Conservation (phyloP, 2,797 vertebrate species). For the Synanceia verrucosa region DNA sequence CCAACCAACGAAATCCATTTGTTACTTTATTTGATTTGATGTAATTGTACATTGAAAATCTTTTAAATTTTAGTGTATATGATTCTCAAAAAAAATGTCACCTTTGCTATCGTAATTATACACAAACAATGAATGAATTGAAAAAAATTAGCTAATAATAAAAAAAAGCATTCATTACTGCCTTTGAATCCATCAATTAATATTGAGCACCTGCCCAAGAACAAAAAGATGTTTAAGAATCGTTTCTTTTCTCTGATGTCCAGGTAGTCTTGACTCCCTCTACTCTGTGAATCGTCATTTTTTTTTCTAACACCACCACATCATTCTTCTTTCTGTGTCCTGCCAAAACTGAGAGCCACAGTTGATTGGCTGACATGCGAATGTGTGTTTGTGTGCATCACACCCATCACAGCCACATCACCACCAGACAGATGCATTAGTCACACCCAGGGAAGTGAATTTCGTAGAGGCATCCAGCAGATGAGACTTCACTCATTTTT, state of each 20-base stretch:
- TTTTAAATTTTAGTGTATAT: no score
- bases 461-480: no score
- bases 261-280: not conserved
- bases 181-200: not conserved
- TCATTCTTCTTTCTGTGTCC: not conserved
- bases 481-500: slow-evolving; percentile 27
- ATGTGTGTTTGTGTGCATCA: slow-evolving; percentile 8
- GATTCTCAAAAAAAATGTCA: no score
- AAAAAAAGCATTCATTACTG: not conserved
- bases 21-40: not conserved
- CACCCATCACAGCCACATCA: slow-evolving; percentile 11
- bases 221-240: not conserved
- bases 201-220: not conserved
- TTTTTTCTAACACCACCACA: not conserved
- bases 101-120: no score
- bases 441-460: not conserved
- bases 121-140: no score
- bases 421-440: slow-evolving; percentile 27
- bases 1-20: not conserved
- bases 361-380: slow-evolving; percentile 9
- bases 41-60: no score
- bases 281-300: not conserved
- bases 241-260: not conserved
- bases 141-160: not conserved
- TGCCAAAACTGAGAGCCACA: not conserved